Evolutionary conservation across 2,113 vertebrate species (phyloP).

Genomic region (Catharus fuscescens): DNA sequence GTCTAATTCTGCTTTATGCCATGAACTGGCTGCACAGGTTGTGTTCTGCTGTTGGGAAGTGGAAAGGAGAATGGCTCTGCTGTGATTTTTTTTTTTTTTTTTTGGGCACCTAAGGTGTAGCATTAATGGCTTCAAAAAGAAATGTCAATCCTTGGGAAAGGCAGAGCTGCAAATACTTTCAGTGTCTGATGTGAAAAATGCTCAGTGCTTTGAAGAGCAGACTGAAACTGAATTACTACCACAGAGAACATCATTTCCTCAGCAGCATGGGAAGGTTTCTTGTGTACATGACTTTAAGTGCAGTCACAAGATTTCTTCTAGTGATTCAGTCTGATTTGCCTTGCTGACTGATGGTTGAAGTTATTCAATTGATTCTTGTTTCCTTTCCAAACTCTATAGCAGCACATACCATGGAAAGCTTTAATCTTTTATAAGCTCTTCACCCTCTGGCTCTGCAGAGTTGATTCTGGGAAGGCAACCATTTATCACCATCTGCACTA

Average conservation of each 20-base stretch:
- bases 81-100: not conserved
- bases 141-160: not conserved
- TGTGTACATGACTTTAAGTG: not conserved
- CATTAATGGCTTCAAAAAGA: not conserved
- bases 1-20: not conserved
- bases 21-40: not conserved
- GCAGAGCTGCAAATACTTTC: not conserved
- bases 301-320: not conserved
- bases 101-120: not conserved
- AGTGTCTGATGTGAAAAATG: not conserved
- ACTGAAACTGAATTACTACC: not conserved
- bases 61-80: not conserved
- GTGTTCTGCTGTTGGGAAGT: not conserved
- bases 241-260: not conserved
- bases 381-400: not conserved
- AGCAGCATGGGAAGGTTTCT: not conserved
- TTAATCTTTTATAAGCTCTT: slow-evolving; percentile 48
- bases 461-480: slow-evolving; percentile 17
- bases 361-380: slow-evolving; percentile 1
- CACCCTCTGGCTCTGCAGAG: not conserved
- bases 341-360: slow-evolving; percentile 14
- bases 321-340: not conserved
- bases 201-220: not conserved
- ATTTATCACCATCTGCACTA: not conserved
- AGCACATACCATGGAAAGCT: not conserved